A percentile compares a stretch with the other conserved stretches of the same genome.
Evolutionary conservation across 2,797 vertebrate species (phyloP).

Genomic region (Oreochromis mossambicus): DNA sequence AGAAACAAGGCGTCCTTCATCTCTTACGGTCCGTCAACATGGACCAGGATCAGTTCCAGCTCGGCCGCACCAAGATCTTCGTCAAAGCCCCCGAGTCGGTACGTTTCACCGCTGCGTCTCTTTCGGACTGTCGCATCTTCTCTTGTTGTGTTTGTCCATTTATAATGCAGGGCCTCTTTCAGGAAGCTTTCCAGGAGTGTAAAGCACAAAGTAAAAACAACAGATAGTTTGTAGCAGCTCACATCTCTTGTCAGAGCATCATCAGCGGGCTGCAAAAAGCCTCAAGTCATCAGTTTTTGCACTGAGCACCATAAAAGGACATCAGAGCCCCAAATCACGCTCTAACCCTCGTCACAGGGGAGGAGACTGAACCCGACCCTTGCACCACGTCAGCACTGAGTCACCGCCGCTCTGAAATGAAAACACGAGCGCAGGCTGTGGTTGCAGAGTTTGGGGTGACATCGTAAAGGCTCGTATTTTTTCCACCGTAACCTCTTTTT

Average conservation of each 20-base stretch:
- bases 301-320: constrained; percentile 61
- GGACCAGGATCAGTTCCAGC: constrained; percentile 95
- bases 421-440: constrained; percentile 62
- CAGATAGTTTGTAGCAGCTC: not conserved
- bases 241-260: not conserved
- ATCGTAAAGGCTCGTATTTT: constrained; percentile 65
- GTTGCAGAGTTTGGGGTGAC: constrained; percentile 50
- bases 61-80: constrained; percentile 91
- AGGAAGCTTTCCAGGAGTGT: not conserved
- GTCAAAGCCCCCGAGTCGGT: constrained; percentile 98
- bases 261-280: constrained; percentile 6
- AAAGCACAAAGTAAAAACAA: not conserved
- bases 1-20: constrained; percentile 93
- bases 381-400: constrained; percentile 69
- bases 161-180: not conserved
- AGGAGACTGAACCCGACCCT: constrained; percentile 54
- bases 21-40: constrained; percentile 91
- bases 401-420: constrained; percentile 63
- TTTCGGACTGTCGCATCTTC: not conserved
- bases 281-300: constrained; percentile 29
- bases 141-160: not conserved
- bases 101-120: constrained; percentile 17
- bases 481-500: constrained; percentile 59
- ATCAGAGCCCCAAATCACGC: constrained; percentile 41
- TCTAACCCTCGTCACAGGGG: constrained; percentile 32